Base-by-base conservation (phyloP, 2,797 vertebrate species). In the Sebastes trivittatus region DNA sequence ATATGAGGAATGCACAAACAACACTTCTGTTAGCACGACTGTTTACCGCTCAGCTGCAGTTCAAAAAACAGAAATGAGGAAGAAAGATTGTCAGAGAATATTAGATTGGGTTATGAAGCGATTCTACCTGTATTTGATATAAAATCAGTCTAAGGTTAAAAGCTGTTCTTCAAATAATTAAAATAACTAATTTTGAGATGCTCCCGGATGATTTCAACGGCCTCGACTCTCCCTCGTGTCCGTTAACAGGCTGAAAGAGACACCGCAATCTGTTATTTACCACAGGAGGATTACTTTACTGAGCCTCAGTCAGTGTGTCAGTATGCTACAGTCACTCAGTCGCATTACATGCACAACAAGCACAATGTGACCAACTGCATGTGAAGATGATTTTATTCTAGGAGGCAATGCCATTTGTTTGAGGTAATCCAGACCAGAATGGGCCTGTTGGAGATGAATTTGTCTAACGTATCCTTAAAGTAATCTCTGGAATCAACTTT, bases 1-100 rank as follows among this genome's bases (percentile, higher is more conserved):
- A 89, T 77, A 89, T 64, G 58, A 89, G 79, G 58, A 84, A 85
- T 30, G 71, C 76, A 83, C 67, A 78, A 81, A 89, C 72, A 85
- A 56, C 69, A 79, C 49, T 63, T 74, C 72, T 61, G 36, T 42
- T 1, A 14, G 67, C 68, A 59, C 49, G 11, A 76, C 36, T 76
- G 73, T 75, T 85, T 62, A 82, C 52, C 46, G 71, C 80, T 56
- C 46, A 77, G 69, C 72, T 83, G 66, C 38, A 63, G 4, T 2
- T 67, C 52, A 73, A 2, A 54, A 4, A 75, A 58, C 49, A 3
- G 6, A 66, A 22, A 70, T 3, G 29, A 70, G 20, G 63, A 6
- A 4, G 7, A 30, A 30, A 29, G 20, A 32, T 23, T 25, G 4
- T 42, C n/a, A n/a, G 46, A 46, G 10, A 14, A 34, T 36, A 38